Base-by-base conservation (phyloP, 2,888 invertebrate species). In the Lymantria monacha region DNA sequence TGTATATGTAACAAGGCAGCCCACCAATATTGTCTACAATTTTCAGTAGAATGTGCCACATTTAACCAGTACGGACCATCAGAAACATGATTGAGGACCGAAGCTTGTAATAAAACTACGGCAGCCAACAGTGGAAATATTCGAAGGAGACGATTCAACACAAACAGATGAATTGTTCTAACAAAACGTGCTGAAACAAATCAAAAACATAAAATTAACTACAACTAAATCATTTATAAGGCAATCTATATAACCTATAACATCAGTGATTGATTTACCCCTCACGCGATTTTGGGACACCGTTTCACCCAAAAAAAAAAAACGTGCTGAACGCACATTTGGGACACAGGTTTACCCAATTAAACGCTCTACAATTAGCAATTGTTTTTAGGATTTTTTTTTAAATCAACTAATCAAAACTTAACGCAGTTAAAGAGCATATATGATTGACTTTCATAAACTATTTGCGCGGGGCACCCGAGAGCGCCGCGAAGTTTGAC, bases 21-120 rank as follows among this genome's bases (percentile, higher is more conserved):
- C 93, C 93, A 93, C 92, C 92, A 93, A 53, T 83, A 76, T 0
- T 59, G 60, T 10, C 80, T 66, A 62, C 93, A 93, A 61, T 72
- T 72, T 5, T 77, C 73, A 0, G 72, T 51, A 1, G 71, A 64
- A 1, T 36, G 42, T 0, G 74, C 92, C 69, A 92, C 56, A 76
- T 74, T 55, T 75, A 84, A 2, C 93, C 93, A 70, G 81, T 85
- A 73, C 0, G 84, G 84, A 0, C 78, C 76, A 47, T 81, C 82
- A 0, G 81, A 71, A 2, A 78, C 57, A 36, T 75, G 74, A 58
- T 81, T 70, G 31, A 82, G 63, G 0, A 77, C 7, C 0, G 82
- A 79, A 0, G 77, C 76, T 31, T 78, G 77, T 3, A 84, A 70
- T 0, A 84, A 60, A 0, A 83, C 65, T 1, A 79, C 54, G 0